These are phyloP conservation scores for Marcusenius ussheri DNA, from an alignment of 2,113 vertebrate genomes.

Conservation along the genomic window DNA sequence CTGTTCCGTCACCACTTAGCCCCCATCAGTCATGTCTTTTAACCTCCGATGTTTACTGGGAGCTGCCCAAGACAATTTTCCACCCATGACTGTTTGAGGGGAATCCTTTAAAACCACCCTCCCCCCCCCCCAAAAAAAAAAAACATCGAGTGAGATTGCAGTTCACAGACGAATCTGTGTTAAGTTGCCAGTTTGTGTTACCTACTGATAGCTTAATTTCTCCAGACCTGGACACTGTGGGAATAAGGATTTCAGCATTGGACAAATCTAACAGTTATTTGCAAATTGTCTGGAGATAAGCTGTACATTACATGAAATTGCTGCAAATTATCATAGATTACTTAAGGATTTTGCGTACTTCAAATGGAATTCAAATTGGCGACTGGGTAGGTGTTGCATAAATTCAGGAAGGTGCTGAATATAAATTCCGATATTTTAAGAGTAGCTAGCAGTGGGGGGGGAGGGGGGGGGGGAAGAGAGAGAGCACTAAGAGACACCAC, in stretches of 20 bases:
- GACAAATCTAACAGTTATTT: conserved; percentile 24
- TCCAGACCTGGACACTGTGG: neutral
- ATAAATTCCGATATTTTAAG: neutral
- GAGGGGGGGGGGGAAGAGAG: too few species aligned
- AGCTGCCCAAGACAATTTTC: neutral
- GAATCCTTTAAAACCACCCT: neutral
- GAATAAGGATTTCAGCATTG: neutral
- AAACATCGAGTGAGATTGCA: neutral
- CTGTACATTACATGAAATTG: conserved; percentile 19
- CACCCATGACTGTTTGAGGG: neutral
- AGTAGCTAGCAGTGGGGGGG: neutral
- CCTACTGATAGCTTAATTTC: neutral
- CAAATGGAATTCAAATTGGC: conserved; percentile 18
- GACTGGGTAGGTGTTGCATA: neutral
- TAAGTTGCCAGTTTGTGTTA: neutral
- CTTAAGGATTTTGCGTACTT: conserved; percentile 24
- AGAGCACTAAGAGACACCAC: neutral
- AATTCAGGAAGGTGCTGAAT: neutral
- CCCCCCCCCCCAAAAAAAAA: neutral
- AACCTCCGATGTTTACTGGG: neutral
- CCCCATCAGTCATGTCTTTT: neutral
- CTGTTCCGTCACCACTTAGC: neutral
- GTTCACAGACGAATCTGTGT: neutral
- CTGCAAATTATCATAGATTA: conserved; percentile 23
- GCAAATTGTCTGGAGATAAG: conserved; percentile 23